phyloP scores from a whole-genome alignment of 2,888 invertebrate genomes.

The Drosophila affinis region DNA sequence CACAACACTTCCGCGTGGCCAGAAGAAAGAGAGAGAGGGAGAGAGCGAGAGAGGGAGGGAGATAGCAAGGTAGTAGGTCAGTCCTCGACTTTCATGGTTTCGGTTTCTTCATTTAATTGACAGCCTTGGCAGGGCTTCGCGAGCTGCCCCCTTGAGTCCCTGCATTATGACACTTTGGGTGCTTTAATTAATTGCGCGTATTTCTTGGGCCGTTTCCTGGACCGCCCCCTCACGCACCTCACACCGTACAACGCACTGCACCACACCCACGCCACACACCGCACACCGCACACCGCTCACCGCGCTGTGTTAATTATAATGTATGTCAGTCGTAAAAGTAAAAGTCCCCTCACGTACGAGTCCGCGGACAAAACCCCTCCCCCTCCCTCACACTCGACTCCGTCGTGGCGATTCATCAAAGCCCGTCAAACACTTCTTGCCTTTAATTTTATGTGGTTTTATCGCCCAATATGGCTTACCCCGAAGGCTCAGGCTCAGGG shows the following conservation, averaged over 20 bases:
- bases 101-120: conserved; percentile 54
- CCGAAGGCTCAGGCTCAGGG: neutral
- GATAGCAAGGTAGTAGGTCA: conserved; percentile 2
- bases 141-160: conserved; percentile 4
- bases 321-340: conserved; percentile 70
- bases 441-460: conserved; percentile 65
- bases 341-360: conserved; percentile 69
- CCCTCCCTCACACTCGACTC: neutral
- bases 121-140: conserved; percentile 47
- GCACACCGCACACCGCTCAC: neutral
- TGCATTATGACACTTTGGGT: conserved; percentile 69
- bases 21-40: neutral
- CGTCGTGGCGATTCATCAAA: conserved; percentile 50
- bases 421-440: conserved; percentile 36
- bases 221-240: neutral
- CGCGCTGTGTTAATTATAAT: conserved; percentile 67
- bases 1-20: conserved; percentile 29
- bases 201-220: conserved; percentile 42
- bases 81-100: conserved; percentile 30
- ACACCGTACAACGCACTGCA: neutral
- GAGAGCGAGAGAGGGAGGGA: neutral
- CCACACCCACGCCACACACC: conserved; percentile 1
- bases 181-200: conserved; percentile 69
- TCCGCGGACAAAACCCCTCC: neutral
- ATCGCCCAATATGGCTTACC: conserved; percentile 68